Evolutionary conservation across 2,797 vertebrate genomes (phyloP), one percentile per base, ranked within the genome.

Genomic region (Decapterus maruadsi): DNA sequence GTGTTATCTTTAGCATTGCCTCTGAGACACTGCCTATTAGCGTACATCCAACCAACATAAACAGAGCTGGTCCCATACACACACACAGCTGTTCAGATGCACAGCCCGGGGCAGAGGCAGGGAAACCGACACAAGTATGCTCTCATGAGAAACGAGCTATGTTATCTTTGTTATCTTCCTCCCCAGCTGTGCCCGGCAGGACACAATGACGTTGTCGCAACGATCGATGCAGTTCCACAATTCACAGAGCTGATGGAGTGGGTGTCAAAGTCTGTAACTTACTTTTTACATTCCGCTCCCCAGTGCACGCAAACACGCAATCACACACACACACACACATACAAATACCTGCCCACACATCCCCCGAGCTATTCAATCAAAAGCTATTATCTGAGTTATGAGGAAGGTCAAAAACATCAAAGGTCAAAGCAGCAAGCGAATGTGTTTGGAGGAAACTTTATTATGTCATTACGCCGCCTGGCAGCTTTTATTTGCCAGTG

Each of bases 141-240:
- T 83, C 85, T 80, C 81, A 20, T 89, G 90, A 92, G 90, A 81
- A 90, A 91, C 48, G 69, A 91, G 80, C 72, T 56, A 65, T 43
- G 84, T 82, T 91, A 92, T 90, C 89, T 65, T 62, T 78, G 86
- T 91, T 90, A 92, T 93, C 87, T 69, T 59, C 76, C 72, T 77
- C 68, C 87, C 87, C 89, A 91, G 88, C 83, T 88, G 89, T 76
- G 83, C 76, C 71, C 48, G 0, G 58, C n/a, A 61, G 85, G 65
- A 87, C 81, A 80, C 85, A 89, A 85, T 66, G 79, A 87, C 13
- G 61, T 61, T 85, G 87, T 91, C 29, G 17, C 73, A 50, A 77
- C 75, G 43, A 91, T 92, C 84, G 26, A 87, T 89, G 78, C 54
- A 26, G 83, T 77, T 81, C 62, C 60, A 75, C 84, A 64, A 81